Evolutionary conservation across 2,797 vertebrate species (phyloP).

Genomic region (Lagodon rhomboides): DNA sequence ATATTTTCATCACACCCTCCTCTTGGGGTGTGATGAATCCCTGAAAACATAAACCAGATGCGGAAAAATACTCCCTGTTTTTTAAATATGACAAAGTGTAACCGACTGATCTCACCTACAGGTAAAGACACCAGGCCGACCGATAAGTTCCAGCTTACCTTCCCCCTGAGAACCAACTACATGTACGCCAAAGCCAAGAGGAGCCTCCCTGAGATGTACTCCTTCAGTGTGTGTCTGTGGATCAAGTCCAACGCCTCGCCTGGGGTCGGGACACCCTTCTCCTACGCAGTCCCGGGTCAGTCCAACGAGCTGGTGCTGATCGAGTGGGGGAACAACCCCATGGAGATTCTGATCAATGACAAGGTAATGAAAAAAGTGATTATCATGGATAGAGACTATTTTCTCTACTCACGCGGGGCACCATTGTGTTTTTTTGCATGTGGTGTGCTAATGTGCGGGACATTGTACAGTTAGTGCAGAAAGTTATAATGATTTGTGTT

Average conservation of each 20-base stretch:
- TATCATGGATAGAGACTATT: not conserved
- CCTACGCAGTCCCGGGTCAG: conserved; percentile 95
- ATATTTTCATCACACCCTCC: not conserved
- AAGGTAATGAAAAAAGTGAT: conserved; percentile 85
- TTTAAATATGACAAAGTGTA: not conserved
- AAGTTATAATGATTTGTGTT: not conserved
- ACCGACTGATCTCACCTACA: conserved; percentile 61
- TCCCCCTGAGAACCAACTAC: conserved; percentile 96
- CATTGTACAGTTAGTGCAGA: not conserved
- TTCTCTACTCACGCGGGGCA: not conserved
- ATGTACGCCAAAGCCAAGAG: conserved; percentile 97
- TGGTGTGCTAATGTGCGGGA: not conserved
- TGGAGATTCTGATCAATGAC: conserved; percentile 98
- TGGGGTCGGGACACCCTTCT: conserved; percentile 96
- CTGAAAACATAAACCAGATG: not conserved
- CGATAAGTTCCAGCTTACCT: conserved; percentile 96
- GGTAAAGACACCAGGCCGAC: conserved; percentile 92
- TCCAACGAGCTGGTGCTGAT: conserved; percentile 96
- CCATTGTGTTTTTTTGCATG: not conserved
- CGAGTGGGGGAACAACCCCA: conserved; percentile 98
- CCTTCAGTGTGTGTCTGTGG: conserved; percentile 97
- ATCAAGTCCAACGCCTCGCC: conserved; percentile 95
- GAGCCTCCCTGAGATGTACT: conserved; percentile 98
- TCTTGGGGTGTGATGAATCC: not conserved
- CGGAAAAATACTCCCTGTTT: not conserved